Conservation (phyloP, 2,888 invertebrate genomes). For the Peribatodes rhomboidaria region DNA sequence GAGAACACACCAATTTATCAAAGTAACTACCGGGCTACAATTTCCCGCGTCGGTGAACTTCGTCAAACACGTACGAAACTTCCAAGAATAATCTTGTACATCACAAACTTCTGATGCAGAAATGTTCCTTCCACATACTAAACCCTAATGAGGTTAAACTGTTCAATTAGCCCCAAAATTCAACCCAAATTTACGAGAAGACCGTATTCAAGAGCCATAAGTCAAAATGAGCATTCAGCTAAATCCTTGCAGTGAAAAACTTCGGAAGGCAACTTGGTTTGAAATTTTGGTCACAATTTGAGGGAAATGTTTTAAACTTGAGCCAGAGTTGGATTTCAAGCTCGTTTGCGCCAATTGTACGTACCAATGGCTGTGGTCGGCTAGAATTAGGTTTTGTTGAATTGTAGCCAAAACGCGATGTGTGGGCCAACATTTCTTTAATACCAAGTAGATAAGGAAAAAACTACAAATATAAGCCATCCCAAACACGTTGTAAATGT, state of each 20-base stretch:
- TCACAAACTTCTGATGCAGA: constrained; percentile 41
- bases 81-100: constrained; percentile 40
- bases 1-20: constrained; percentile 34
- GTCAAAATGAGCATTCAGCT: constrained; percentile 44
- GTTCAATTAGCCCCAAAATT: constrained; percentile 35
- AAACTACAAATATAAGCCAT: too few species aligned
- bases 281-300: constrained; percentile 57
- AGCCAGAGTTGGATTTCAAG: constrained; percentile 59
- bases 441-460: background rate
- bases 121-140: constrained; percentile 37
- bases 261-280: constrained; percentile 53
- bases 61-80: constrained; percentile 40
- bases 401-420: constrained; percentile 39
- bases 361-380: constrained; percentile 50
- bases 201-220: constrained; percentile 39
- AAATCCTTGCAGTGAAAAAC: constrained; percentile 56
- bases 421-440: background rate
- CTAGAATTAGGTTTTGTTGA: constrained; percentile 60
- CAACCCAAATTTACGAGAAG: constrained; percentile 19
- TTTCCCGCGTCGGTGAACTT: constrained; percentile 32
- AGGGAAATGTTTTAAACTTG: constrained; percentile 58
- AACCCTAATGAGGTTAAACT: constrained; percentile 37
- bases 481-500: background rate
- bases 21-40: constrained; percentile 25
- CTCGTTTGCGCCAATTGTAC: constrained; percentile 67